Percentiles rank a stretch among this genome's conserved stretches.
Evolutionary conservation across 2,797 vertebrate species (phyloP).

Genomic region (Uromys caudimaculatus): DNA sequence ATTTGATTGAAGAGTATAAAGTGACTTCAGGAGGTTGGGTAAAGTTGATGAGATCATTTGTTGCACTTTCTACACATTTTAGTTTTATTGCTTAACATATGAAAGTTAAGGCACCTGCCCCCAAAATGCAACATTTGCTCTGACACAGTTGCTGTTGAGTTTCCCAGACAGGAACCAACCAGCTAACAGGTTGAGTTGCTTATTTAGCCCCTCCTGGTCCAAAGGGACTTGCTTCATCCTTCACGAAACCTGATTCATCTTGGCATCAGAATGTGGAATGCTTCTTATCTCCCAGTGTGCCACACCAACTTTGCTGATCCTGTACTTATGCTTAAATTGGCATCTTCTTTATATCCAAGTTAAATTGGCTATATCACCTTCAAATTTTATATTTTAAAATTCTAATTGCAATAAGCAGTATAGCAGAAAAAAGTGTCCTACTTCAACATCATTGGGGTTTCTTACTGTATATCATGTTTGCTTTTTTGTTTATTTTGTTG

Average conservation of each 20-base stretch:
- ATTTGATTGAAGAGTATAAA: background rate
- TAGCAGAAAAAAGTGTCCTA: constrained; percentile 41
- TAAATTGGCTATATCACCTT: background rate
- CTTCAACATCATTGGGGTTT: constrained; percentile 8
- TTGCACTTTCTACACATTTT: background rate
- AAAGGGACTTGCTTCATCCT: constrained; percentile 13
- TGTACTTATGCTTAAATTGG: background rate
- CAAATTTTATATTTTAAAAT: background rate
- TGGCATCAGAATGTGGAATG: background rate
- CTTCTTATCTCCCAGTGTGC: background rate
- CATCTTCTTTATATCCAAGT: background rate
- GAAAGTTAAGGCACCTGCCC: background rate
- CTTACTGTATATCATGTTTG: background rate
- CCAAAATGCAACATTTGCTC: background rate
- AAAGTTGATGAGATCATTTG: background rate
- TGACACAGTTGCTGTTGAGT: constrained; percentile 1
- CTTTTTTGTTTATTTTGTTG: background rate
- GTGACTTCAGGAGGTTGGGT: background rate
- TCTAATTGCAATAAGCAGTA: background rate
- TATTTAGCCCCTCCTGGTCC: background rate
- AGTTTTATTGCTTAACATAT: background rate
- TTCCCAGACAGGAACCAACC: background rate
- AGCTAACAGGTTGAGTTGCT: constrained; percentile 7
- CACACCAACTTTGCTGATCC: background rate
- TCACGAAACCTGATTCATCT: constrained; percentile 52